These are phyloP conservation scores for Dastarcus helophoroides DNA, from an alignment of 2,888 invertebrate genomes.

Conservation along the genomic window DNA sequence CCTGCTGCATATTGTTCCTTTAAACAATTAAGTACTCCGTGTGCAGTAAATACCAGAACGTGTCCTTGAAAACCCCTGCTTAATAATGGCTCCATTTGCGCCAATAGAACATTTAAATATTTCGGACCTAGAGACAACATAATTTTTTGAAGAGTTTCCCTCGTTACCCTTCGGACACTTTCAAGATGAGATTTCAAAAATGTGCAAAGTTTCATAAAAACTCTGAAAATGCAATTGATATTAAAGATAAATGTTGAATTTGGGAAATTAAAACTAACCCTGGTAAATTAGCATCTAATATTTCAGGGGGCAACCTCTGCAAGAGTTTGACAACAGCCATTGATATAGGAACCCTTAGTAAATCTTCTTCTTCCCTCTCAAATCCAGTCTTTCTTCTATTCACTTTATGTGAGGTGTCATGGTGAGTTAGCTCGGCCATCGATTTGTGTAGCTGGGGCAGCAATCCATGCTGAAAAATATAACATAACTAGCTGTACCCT, in stretches of 20 bases:
- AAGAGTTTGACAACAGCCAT: constrained; percentile 85
- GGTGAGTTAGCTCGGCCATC: constrained; percentile 56
- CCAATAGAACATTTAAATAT: constrained; percentile 65
- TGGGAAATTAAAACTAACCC: constrained; percentile 46
- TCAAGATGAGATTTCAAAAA: constrained; percentile 82
- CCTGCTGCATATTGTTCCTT: constrained; percentile 57
- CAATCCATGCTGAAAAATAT: constrained; percentile 53
- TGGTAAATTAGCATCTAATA: constrained; percentile 65
- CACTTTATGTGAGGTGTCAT: constrained; percentile 66
- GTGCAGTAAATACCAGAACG: constrained; percentile 80
- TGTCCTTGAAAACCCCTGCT: constrained; percentile 89
- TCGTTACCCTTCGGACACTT: constrained; percentile 71
- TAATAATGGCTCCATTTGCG: constrained; percentile 68
- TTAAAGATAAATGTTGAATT: background rate
- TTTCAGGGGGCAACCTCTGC: constrained; percentile 68
- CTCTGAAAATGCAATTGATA: constrained; percentile 35
- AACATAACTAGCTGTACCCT: constrained; percentile 26
- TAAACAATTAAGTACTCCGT: constrained; percentile 66
- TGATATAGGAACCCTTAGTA: constrained; percentile 83
- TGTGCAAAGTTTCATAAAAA: constrained; percentile 80
- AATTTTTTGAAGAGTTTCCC: constrained; percentile 88
- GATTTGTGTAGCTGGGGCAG: constrained; percentile 70
- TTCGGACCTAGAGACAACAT: constrained; percentile 73
- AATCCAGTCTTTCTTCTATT: constrained; percentile 56
- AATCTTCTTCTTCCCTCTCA: constrained; percentile 82